These are phyloP conservation scores for Pseudomugil gertrudae DNA, from an alignment of 2,797 vertebrate species.

Conservation along the genomic window DNA sequence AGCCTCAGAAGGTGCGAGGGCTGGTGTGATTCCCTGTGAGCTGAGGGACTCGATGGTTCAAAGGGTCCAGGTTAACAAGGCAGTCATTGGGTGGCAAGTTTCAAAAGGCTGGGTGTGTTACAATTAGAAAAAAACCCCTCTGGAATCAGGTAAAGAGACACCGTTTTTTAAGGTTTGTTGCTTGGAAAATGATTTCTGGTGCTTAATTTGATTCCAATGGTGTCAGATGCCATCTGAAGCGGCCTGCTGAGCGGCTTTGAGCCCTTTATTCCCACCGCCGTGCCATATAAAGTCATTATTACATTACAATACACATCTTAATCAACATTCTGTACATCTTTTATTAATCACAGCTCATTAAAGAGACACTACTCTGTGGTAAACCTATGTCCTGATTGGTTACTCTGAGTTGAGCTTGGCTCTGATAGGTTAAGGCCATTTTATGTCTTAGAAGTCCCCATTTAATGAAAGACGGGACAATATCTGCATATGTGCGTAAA, in stretches of 20 bases:
- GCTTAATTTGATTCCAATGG: constrained; percentile 19
- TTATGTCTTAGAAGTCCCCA: constrained; percentile 56
- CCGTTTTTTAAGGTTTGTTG: not conserved
- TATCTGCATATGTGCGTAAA: constrained; percentile 53
- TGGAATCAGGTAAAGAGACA: constrained; percentile 25
- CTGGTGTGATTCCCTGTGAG: constrained; percentile 34
- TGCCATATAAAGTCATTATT: constrained; percentile 60
- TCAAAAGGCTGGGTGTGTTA: constrained; percentile 31
- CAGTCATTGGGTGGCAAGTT: constrained; percentile 40
- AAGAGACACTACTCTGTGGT: constrained; percentile 67
- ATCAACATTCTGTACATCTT: constrained; percentile 70
- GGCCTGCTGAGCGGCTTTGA: constrained; percentile 2
- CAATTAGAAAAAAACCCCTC: constrained; percentile 4
- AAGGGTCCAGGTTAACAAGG: constrained; percentile 66
- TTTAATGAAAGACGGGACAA: constrained; percentile 13
- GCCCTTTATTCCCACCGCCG: constrained; percentile 32
- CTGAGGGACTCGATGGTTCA: constrained; percentile 35
- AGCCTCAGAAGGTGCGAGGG: constrained; percentile 30
- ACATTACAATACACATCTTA: constrained; percentile 58
- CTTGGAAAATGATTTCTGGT: not conserved
- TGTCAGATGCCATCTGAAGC: constrained; percentile 4
- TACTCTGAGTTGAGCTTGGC: constrained; percentile 71
- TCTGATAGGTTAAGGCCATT: constrained; percentile 80
- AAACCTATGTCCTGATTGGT: constrained; percentile 69
- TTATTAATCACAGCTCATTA: constrained; percentile 73